Base-by-base conservation (phyloP, 2,888 invertebrate genomes). In the Oscheius onirici region DNA sequence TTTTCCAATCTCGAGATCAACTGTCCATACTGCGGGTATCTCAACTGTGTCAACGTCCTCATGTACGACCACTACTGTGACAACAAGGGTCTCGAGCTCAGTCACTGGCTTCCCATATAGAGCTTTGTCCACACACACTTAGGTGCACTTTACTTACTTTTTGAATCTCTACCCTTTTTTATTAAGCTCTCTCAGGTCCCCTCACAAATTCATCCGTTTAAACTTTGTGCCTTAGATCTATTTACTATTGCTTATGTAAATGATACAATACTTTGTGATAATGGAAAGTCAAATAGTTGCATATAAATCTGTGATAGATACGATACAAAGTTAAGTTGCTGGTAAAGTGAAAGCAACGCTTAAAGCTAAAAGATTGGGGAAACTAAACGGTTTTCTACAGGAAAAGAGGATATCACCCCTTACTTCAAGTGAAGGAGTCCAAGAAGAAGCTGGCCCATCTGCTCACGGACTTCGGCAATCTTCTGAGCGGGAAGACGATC, bases 51-150 rank as follows among this genome's bases (percentile, higher is more conserved):
- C n/a, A 71, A 68, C 24, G n/a, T 58, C 0, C 63, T 71, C n/a
- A 22, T 17, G n/a, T 17, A 17, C 24, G 67, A 74, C 22, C 78
- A 83, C 66, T 78, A 81, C 34, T 87, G 87, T 60, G 85, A 87
- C 67, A 87, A 87, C 72, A 84, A 84, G 61, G 83, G 86, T 1
- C 79, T 84, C 11, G 71, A 75, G n/a, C 77, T 87, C n/a, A 76
- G 77, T 15, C 77, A 75, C 43, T 84, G 83, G 83, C 75, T 85
- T 15, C 86, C 86, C 6, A 86, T 86, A 51, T 86, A 63, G 49
- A 49, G 41, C 41, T 63, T 63, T 34, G 34, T 34, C 3, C 8
- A n/a, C n/a, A n/a, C n/a, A n/a, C n/a, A 34, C 34, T 22, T 60
- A 60, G 43, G 60, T 43, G 44, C 43, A 60, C 41, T 20, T 41